These are phyloP conservation scores for Meandrina meandrites DNA, from an alignment of 92 coral and sea anemone genomes.

Conservation along the genomic window DNA sequence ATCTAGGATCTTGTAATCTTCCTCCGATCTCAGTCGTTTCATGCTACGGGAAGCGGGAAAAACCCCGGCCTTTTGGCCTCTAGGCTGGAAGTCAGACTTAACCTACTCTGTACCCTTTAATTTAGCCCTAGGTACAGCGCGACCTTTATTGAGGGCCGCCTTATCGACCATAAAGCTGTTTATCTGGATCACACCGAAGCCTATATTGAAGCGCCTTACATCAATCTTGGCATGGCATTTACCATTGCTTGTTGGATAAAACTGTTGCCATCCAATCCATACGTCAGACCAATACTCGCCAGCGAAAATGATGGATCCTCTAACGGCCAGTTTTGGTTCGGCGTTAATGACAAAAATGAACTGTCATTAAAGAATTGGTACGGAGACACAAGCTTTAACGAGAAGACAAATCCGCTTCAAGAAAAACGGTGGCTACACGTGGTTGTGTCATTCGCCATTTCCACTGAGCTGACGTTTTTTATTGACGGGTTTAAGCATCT, in stretches of 20 bases:
- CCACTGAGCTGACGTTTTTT: not conserved
- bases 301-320: not conserved
- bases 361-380: not conserved
- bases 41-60: too few species aligned
- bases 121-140: conserved; percentile 61
- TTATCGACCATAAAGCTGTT: conserved; percentile 34
- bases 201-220: conserved; percentile 12
- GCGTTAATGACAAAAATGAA: not conserved
- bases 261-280: conserved; percentile 12
- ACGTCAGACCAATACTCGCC: not conserved
- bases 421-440: conserved; percentile 41
- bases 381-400: too few species aligned
- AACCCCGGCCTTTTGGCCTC: too few species aligned
- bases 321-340: not conserved
- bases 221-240: conserved; percentile 14
- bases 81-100: too few species aligned
- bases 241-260: conserved; percentile 64
- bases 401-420: not conserved
- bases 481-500: conserved; percentile 8
- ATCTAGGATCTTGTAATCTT: too few species aligned
- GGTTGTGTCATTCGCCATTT: conserved; percentile 16
- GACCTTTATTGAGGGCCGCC: conserved; percentile 58
- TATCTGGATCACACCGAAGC: conserved; percentile 62
- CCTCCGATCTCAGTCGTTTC: too few species aligned
- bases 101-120: not conserved